Base-by-base conservation (phyloP, 37 sponge, comb jelly and placozoan species). In the Theonella swinhoei region DNA sequence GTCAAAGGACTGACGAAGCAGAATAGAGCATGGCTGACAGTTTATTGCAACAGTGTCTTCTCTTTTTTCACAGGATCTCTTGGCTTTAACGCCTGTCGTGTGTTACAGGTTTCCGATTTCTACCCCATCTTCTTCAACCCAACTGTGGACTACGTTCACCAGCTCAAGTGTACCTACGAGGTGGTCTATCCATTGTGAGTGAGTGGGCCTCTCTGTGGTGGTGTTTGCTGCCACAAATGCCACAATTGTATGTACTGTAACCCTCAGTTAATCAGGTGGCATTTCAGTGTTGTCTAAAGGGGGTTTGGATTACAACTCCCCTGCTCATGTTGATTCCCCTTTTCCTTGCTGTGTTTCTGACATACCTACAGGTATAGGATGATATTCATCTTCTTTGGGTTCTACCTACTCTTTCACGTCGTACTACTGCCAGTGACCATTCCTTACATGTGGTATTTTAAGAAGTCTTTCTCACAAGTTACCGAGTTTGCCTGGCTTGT, bases 111-210 rank as follows among this genome's bases (percentile, higher is more conserved):
- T 25, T 39, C 30, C 26, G 87, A 87, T 72, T 87, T 79, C 30
- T 87, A 87, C 64, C 80, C 87, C 28, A 79, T 87, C 25, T 87
- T 87, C 67, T 87, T 42, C 62, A 87, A 87, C 65, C 87, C 87
- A 4, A 47, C 42, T 1, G 23, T 28, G 25, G 87, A 87, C 67
- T 87, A 65, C 39, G 80, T 80, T 24, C 64, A 73, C 47, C 17
- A 31, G 4, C 25, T 87, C 26, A 0, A 80, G 66, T 87, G 87
- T 30, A 38, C 80, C 4, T 87, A 72, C 35, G 87, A 87, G 28
- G 87, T 87, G 38, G 80, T 72, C 7, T 79, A 87, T 40, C 87
- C 87, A 40, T 47, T 87, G 87, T 87, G 67, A 73, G 74, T 82
- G 40, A 22, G n/a, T n/a, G n/a, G n/a, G n/a, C n/a, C n/a, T n/a